Base-by-base conservation (phyloP, 2,888 invertebrate species). In the Plagodis pulveraria region DNA sequence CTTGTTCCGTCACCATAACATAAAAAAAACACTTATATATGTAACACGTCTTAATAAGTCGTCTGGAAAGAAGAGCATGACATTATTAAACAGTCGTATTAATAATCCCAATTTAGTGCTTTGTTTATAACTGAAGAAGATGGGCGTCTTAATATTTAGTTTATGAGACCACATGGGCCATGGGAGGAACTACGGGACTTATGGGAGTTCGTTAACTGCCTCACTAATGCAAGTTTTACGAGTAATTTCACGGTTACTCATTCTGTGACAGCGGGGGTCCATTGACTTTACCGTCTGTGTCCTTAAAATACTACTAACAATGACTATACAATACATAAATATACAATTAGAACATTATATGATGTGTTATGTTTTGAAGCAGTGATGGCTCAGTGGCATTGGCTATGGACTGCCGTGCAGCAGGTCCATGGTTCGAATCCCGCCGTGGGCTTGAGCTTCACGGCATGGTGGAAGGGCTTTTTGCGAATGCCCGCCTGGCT, bases 201-300 rank as follows among this genome's bases (percentile, higher is more conserved):
- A 38, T 78, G 83, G 83, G 32, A 53, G 46, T 47, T 44, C 32
- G 53, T 85, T 87, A 86, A 88, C 82, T 78, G 82, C 80, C 81
- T 73, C 73, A 79, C 87, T 90, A 89, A 90, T 89, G 87, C 74
- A 84, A 83, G 83, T 89, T 90, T 91, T 89, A 91, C 83, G 90
- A 89, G 83, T 86, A 83, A 89, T 89, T 90, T 91, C 89, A 90
- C 86, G 89, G 89, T 85, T 86, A 83, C 83, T 86, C 87, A 86
- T 87, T 85, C 80, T 69, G 73, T 70, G 78, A 50, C 80, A 72
- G 82, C 81, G 77, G 87, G 87, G 84, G 78, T 43, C 59, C 38
- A 46, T 42, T 43, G 47, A 38, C 50, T 40, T 10, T 10, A 10
- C 44, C 10, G 52, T 47, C 42, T 6, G 42, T 6, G 22, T 43